Conservation (phyloP, 2,888 invertebrate species). For the Drosophila neotestacea region DNA sequence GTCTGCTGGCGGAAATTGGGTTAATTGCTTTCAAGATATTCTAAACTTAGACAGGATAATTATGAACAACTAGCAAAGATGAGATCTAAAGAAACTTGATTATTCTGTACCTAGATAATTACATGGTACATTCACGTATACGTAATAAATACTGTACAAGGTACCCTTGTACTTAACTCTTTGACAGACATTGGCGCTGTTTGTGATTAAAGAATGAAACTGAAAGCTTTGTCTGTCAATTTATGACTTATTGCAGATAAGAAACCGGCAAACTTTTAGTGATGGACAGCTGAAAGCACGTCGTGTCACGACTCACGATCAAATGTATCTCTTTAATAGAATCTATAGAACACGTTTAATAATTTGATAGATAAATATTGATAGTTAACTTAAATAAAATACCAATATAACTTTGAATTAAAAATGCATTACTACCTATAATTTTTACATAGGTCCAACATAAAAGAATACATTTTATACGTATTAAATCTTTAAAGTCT, state of each 20-base stretch:
- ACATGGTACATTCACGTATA: neutral
- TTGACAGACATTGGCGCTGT: constrained; percentile 18
- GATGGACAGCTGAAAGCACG: constrained; percentile 1
- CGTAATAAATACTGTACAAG: neutral
- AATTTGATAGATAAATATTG: neutral
- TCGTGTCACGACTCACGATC: constrained; percentile 8
- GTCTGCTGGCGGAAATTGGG: constrained; percentile 29
- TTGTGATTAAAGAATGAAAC: constrained; percentile 49
- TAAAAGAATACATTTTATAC: neutral
- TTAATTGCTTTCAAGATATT: constrained; percentile 36
- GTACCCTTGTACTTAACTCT: constrained; percentile 10
- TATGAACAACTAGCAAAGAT: neutral
- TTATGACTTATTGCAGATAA: constrained; percentile 45
- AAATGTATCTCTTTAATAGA: neutral
- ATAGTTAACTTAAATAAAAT: neutral
- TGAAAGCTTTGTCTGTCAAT: constrained; percentile 37
- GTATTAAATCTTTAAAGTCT: neutral
- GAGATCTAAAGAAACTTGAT: neutral
- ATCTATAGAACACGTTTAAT: neutral
- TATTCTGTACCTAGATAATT: neutral
- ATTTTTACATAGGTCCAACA: no score
- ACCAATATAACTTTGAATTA: no score
- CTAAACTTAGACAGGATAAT: constrained; percentile 24
- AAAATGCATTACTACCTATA: no score
- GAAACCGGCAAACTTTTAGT: constrained; percentile 9